These are phyloP conservation scores for Pavo muticus DNA, from an alignment of 2,113 vertebrate genomes.

Conservation along the genomic window DNA sequence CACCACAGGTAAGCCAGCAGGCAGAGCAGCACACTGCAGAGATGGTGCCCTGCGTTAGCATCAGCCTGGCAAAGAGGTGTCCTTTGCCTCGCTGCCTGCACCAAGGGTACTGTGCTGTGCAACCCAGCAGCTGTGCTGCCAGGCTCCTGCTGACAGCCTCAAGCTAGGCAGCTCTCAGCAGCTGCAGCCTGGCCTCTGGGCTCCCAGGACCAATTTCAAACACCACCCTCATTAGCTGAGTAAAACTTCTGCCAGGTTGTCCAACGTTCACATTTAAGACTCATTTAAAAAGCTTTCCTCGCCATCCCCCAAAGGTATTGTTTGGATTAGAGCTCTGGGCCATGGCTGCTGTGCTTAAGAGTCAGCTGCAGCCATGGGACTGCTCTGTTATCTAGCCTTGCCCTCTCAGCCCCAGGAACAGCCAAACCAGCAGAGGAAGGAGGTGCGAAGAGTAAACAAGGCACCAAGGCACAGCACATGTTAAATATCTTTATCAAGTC, in stretches of 20 bases:
- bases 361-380: not conserved
- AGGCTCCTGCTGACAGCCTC: not conserved
- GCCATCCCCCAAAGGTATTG: fast-evolving
- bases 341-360: not conserved
- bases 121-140: not conserved
- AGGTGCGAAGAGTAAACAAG: not conserved
- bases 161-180: not conserved
- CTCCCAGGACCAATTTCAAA: not conserved
- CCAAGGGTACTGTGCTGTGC: not conserved
- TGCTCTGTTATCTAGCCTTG: fast-evolving
- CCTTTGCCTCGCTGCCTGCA: not conserved
- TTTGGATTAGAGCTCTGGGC: not conserved
- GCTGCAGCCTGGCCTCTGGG: not conserved
- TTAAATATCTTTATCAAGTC: constrained; percentile 77
- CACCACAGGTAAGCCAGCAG: fast-evolving
- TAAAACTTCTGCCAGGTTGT: not conserved
- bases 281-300: not conserved
- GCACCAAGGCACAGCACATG: constrained; percentile 22
- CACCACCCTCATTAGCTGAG: fast-evolving
- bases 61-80: not conserved
- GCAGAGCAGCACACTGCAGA: not conserved
- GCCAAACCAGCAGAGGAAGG: not conserved
- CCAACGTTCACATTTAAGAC: not conserved
- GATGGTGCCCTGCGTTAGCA: fast-evolving
- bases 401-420: not conserved